Conservation (phyloP, 2,113 vertebrate species). For the Anoura caudifer region DNA sequence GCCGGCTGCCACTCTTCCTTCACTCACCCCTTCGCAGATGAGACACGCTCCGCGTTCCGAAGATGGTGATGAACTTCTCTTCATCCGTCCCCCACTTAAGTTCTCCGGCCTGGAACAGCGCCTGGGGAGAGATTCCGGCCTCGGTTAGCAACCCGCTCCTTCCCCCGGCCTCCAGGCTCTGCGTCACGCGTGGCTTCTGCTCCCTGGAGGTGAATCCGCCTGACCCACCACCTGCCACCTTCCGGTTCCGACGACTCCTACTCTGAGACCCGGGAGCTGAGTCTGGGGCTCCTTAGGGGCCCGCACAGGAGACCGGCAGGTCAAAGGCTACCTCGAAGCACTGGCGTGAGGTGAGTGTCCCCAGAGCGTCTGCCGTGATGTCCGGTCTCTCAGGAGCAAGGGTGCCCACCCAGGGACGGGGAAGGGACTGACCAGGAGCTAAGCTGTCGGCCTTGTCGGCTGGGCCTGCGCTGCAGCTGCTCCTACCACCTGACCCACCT, state of each 20-base stretch:
- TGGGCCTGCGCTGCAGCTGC: not conserved
- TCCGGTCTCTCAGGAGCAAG: not conserved
- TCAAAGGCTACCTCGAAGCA: rapidly evolving
- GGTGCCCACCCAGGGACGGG: too few relatives aligned
- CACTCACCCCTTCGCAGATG: constrained; percentile 90
- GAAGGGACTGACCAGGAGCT: not conserved
- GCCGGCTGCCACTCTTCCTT: not conserved
- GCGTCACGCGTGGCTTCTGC: not conserved
- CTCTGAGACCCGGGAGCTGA: not conserved
- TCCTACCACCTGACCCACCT: not conserved
- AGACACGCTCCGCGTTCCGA: constrained; percentile 91
- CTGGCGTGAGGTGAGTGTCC: too few relatives aligned
- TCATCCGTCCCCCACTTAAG: constrained; percentile 95
- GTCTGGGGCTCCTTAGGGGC: not conserved
- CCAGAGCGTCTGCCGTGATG: not conserved
- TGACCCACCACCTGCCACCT: not conserved
- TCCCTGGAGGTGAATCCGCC: not conserved
- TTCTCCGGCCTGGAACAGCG: constrained; percentile 91
- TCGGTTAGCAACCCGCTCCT: not conserved
- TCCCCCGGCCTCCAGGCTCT: not conserved
- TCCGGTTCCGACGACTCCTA: not conserved
- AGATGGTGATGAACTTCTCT: constrained; percentile 93
- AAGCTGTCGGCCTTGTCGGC: not conserved
- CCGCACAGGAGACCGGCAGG: not conserved
- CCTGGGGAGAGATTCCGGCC: constrained; percentile 77